phyloP scores from a whole-genome alignment of 2,888 invertebrate species.

The Hyppa rectilinea region DNA sequence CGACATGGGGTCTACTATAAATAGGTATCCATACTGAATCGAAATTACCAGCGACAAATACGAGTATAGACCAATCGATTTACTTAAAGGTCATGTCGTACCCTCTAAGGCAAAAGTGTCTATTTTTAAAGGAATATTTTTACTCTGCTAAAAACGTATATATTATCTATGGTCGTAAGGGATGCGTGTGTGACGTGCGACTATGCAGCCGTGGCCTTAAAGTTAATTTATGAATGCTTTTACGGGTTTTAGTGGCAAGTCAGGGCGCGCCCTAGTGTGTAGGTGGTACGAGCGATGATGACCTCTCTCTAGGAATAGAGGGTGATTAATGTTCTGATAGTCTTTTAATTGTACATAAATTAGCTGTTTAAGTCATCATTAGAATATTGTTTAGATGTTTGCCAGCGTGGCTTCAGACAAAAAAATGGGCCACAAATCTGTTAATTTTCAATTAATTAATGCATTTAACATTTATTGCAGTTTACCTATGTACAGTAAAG shows the following conservation, averaged over 20 bases:
- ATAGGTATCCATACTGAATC: slow-evolving; percentile 14
- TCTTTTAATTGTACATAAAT: slow-evolving; percentile 16
- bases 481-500: neutral
- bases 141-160: slow-evolving; percentile 18
- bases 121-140: slow-evolving; percentile 41
- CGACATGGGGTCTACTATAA: neutral
- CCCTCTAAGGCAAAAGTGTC: neutral
- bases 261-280: slow-evolving; percentile 34
- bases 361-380: neutral
- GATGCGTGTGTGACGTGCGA: slow-evolving; percentile 46
- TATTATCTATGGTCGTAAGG: slow-evolving; percentile 31
- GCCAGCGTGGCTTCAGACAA: neutral
- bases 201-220: slow-evolving; percentile 43
- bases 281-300: slow-evolving; percentile 4
- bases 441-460: neutral
- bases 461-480: neutral
- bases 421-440: neutral
- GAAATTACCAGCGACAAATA: slow-evolving; percentile 22
- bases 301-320: slow-evolving; percentile 12
- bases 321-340: neutral
- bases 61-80: slow-evolving; percentile 25
- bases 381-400: neutral
- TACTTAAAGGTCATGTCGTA: slow-evolving; percentile 32
- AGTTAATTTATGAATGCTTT: slow-evolving; percentile 49
- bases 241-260: slow-evolving; percentile 39